Percentiles rank a stretch among this genome's conserved stretches.
Evolutionary conservation across 2,888 invertebrate genomes (phyloP).

Genomic region (Agrochola circellaris): DNA sequence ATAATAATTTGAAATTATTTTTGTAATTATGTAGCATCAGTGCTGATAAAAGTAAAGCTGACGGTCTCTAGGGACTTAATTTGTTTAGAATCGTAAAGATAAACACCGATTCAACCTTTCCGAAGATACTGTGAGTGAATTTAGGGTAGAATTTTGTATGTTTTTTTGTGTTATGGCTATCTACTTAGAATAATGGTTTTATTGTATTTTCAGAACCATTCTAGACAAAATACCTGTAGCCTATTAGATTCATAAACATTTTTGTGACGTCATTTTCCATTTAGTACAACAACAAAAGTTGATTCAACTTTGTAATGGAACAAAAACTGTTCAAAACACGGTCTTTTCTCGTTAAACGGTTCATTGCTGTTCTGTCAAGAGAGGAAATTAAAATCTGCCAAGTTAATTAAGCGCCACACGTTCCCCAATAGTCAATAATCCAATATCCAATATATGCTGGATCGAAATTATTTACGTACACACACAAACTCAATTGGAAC

Average conservation of each 20-base stretch:
- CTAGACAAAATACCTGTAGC: background rate
- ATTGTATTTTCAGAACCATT: background rate
- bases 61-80: background rate
- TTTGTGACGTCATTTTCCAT: background rate
- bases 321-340: conserved; percentile 6
- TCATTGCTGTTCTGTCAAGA: conserved; percentile 43
- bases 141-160: background rate
- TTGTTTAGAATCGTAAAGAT: conserved; percentile 32
- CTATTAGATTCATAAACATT: background rate
- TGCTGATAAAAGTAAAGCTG: background rate
- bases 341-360: conserved; percentile 45
- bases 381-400: conserved; percentile 69
- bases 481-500: conserved; percentile 45
- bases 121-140: conserved; percentile 1
- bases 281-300: background rate
- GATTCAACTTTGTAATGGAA: conserved; percentile 14
- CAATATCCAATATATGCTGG: conserved; percentile 47
- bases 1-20: too few relatives aligned
- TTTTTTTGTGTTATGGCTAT: background rate
- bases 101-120: conserved; percentile 14
- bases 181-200: conserved; percentile 2
- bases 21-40: background rate
- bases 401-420: conserved; percentile 67
- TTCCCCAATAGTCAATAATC: conserved; percentile 53
- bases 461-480: conserved; percentile 52